Percentiles rank a stretch among this genome's conserved stretches.
Conservation (phyloP, 2,888 invertebrate genomes). For the Osmoderma eremita region DNA sequence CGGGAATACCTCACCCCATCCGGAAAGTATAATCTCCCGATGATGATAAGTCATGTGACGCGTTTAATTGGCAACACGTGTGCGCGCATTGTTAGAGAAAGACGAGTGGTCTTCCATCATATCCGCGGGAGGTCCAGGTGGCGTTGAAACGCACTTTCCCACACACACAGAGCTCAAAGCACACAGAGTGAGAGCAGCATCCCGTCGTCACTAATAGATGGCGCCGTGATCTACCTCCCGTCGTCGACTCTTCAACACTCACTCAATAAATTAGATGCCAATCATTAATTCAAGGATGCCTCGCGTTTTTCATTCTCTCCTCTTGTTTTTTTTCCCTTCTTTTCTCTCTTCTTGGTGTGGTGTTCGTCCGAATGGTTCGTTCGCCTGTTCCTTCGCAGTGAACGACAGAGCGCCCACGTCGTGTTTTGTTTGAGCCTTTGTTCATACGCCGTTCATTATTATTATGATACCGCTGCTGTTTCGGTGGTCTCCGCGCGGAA, state of each 20-base stretch:
- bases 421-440: constrained; percentile 31
- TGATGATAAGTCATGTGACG: constrained; percentile 50
- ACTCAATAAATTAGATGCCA: constrained; percentile 53
- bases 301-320: constrained; percentile 34
- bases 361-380: not conserved
- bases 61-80: constrained; percentile 53
- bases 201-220: constrained; percentile 59
- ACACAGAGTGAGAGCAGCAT: constrained; percentile 45
- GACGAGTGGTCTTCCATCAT: constrained; percentile 57
- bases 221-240: constrained; percentile 60
- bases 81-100: constrained; percentile 49
- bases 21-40: constrained; percentile 24
- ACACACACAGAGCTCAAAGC: constrained; percentile 42
- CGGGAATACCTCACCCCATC: too few species aligned
- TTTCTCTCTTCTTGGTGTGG: constrained; percentile 1
- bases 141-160: constrained; percentile 58
- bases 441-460: constrained; percentile 28
- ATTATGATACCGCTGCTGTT: not conserved
- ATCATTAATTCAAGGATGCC: constrained; percentile 45
- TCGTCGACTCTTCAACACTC: constrained; percentile 55
- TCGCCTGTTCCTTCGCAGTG: constrained; percentile 13
- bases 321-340: constrained; percentile 8
- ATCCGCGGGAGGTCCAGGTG: constrained; percentile 60
- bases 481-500: not conserved
- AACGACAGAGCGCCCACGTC: constrained; percentile 14